These are phyloP conservation scores for Corydoras maculifer DNA, from an alignment of 2,113 vertebrate genomes.

Conservation along the genomic window DNA sequence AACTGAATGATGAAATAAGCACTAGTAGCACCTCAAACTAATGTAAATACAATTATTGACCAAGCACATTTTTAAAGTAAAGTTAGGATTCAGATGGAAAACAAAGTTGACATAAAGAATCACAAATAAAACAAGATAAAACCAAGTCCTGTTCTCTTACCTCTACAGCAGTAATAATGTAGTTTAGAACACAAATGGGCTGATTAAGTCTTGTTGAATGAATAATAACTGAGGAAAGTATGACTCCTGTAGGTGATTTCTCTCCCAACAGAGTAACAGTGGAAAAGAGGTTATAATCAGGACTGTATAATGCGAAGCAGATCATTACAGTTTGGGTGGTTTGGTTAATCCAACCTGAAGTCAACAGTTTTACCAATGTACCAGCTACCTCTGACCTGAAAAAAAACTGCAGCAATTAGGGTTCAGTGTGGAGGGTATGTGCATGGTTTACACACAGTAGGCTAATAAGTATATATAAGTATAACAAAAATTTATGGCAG, in stretches of 20 bases:
- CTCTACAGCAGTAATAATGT: constrained; percentile 55
- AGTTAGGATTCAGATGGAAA: too few species aligned
- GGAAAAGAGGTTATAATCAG: constrained; percentile 59
- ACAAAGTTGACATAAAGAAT: too few species aligned
- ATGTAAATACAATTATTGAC: too few species aligned
- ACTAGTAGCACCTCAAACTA: too few species aligned
- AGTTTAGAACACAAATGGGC: constrained; percentile 33
- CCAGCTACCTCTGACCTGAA: constrained; percentile 50
- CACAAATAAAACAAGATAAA: not conserved
- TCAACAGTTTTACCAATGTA: constrained; percentile 50
- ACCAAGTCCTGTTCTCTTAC: constrained; percentile 44
- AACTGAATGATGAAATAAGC: too few species aligned
- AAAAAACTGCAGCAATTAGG: not conserved
- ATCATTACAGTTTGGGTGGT: constrained; percentile 48
- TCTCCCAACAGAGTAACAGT: constrained; percentile 55
- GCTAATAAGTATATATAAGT: too few species aligned
- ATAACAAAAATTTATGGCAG: not conserved
- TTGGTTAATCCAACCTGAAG: constrained; percentile 48
- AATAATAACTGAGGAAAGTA: constrained; percentile 49
- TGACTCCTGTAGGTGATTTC: constrained; percentile 21
- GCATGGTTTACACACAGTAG: not conserved
- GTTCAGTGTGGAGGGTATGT: too few species aligned
- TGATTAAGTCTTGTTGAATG: constrained; percentile 56
- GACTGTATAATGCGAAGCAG: constrained; percentile 65
- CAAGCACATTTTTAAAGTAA: too few species aligned